Percentiles rank a stretch among this genome's conserved stretches.
Evolutionary conservation across 2,888 invertebrate genomes (phyloP).

Genomic region (Enchytraeus crypticus): DNA sequence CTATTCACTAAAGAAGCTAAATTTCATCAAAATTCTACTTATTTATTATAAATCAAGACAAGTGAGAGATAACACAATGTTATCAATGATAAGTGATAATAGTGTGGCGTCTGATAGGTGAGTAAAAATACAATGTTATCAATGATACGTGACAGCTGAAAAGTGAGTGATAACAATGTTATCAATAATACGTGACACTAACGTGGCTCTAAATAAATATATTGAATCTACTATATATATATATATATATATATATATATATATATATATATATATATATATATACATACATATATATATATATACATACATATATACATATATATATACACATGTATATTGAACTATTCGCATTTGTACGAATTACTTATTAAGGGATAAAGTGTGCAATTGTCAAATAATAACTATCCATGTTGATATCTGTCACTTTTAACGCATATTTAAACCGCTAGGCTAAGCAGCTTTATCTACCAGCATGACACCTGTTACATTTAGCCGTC

Average conservation of each 20-base stretch:
- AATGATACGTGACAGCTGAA: slow-evolving; percentile 14
- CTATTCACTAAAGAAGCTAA: no score
- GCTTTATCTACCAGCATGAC: no score
- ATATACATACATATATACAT: background rate
- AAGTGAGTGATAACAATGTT: slow-evolving; percentile 4
- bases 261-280: background rate
- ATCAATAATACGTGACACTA: background rate
- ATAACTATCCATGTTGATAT: no score
- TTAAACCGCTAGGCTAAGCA: background rate
- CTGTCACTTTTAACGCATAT: background rate
- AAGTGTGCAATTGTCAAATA: background rate
- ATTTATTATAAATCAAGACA: no score
- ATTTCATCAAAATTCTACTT: no score
- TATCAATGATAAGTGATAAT: no score
- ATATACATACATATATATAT: background rate
- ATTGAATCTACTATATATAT: no score
- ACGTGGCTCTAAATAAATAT: background rate
- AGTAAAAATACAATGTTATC: no score
- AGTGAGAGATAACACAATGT: no score
- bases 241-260: background rate
- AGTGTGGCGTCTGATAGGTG: no score
- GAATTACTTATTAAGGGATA: no score
- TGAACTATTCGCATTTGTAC: background rate
- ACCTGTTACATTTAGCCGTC: no score
- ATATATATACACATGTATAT: background rate